Conservation (phyloP, 2,797 vertebrate genomes). For the Gymnopithys bicolor region DNA sequence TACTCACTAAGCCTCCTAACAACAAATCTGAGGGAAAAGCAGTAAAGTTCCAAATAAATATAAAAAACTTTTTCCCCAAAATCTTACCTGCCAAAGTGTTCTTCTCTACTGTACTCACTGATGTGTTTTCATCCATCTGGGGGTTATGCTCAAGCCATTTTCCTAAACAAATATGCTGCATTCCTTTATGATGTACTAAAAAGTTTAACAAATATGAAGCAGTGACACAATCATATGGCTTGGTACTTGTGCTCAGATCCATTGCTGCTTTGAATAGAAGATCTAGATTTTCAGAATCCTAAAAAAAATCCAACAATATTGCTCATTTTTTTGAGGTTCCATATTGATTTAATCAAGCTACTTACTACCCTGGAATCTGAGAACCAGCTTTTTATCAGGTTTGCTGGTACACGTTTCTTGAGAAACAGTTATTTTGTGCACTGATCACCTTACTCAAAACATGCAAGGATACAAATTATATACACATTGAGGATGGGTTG, state of each 20-base stretch:
- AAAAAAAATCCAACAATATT: neutral
- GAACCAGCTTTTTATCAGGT: neutral
- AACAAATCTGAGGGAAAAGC: neutral
- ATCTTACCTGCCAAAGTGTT: conserved; percentile 87
- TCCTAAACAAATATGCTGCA: conserved; percentile 72
- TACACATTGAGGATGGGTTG: rapidly evolving
- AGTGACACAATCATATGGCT: conserved; percentile 92
- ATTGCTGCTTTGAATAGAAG: conserved; percentile 85
- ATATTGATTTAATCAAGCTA: neutral
- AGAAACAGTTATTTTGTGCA: neutral
- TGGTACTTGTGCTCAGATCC: conserved; percentile 93
- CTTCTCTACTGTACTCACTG: conserved; percentile 77
- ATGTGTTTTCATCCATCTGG: neutral
- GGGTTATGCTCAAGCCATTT: conserved; percentile 17
- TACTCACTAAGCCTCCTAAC: neutral
- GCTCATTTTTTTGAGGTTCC: neutral
- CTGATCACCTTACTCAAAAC: neutral
- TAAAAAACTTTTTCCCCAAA: neutral
- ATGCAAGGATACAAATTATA: neutral
- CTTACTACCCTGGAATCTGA: neutral
- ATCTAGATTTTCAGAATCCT: conserved; percentile 68
- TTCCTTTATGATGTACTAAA: conserved; percentile 80
- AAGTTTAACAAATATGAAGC: conserved; percentile 90
- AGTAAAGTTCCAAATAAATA: neutral
- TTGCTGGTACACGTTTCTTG: neutral